Evolutionary conservation across 2,888 invertebrate genomes (phyloP).

Genomic region (Morpho helenor): DNA sequence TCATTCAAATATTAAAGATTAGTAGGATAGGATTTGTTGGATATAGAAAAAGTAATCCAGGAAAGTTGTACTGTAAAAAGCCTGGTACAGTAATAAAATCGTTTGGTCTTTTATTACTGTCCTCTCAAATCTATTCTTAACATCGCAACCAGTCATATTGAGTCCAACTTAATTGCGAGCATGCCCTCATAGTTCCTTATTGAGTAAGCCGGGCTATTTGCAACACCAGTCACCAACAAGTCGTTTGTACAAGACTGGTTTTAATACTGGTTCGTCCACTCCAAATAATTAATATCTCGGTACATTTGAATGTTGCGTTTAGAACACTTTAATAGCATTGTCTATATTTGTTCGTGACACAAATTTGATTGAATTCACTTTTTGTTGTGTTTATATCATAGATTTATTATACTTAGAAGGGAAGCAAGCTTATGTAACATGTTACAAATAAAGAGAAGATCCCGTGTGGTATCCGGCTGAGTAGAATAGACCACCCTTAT

Average conservation of each 20-base stretch:
- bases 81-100: too few relatives aligned
- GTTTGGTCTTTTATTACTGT: too few relatives aligned
- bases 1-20: too few relatives aligned
- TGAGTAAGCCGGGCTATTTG: constrained; percentile 26
- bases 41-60: too few relatives aligned
- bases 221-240: constrained; percentile 25
- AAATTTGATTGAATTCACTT: neutral
- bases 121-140: too few relatives aligned
- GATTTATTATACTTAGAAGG: too few relatives aligned
- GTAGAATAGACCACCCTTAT: too few relatives aligned
- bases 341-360: constrained; percentile 16
- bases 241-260: constrained; percentile 17
- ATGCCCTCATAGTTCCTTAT: constrained; percentile 19
- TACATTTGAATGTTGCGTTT: constrained; percentile 15
- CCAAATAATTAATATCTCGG: constrained; percentile 20
- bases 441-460: too few relatives aligned
- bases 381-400: neutral
- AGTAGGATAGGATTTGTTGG: too few relatives aligned
- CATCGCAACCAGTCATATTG: neutral
- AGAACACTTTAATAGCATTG: constrained; percentile 13
- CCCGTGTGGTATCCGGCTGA: too few relatives aligned
- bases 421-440: too few relatives aligned
- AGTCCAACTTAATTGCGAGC: constrained; percentile 2
- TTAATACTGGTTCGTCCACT: constrained; percentile 12
- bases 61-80: too few relatives aligned